A percentile compares a stretch with the other conserved stretches of the same genome.
Evolutionary conservation across 2,113 vertebrate species (phyloP).

Genomic region (Galemys pyrenaicus): DNA sequence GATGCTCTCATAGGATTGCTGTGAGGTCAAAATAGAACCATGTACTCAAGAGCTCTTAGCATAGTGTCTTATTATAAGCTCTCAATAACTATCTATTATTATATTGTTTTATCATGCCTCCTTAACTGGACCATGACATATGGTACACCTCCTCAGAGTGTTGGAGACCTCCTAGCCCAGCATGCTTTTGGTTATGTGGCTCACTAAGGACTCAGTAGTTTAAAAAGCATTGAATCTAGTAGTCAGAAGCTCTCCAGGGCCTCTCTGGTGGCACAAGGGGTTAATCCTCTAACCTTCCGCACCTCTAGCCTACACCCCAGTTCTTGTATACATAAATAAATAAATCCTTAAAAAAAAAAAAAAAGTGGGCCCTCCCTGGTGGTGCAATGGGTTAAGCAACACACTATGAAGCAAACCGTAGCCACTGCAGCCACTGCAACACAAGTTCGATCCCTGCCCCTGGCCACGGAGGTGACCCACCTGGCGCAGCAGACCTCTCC

Average conservation of each 20-base stretch:
- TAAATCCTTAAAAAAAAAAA: too few relatives aligned
- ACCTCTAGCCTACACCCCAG: too few relatives aligned
- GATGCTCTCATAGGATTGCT: neutral
- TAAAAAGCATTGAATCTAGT: slow-evolving; percentile 29
- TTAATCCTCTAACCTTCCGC: too few relatives aligned
- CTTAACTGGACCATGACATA: neutral
- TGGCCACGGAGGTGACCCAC: too few relatives aligned
- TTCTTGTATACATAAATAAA: too few relatives aligned
- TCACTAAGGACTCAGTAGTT: slow-evolving; percentile 11
- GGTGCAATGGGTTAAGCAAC: too few relatives aligned
- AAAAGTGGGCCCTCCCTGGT: too few relatives aligned
- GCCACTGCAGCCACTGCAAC: too few relatives aligned
- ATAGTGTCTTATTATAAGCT: neutral
- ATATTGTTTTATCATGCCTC: neutral
- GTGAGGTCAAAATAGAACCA: slow-evolving; percentile 29
- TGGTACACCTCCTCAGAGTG: slow-evolving; percentile 9
- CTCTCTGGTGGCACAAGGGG: too few relatives aligned
- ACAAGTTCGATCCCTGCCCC: too few relatives aligned
- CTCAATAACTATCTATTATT: slow-evolving; percentile 23
- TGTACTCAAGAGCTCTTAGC: neutral
- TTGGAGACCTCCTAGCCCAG: neutral
- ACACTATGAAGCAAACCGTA: too few relatives aligned
- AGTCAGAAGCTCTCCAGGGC: slow-evolving; percentile 13
- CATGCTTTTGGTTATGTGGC: neutral
- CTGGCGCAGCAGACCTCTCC: too few relatives aligned